These are phyloP conservation scores for Recurvirostra avosetta DNA, from an alignment of 2,113 vertebrate genomes.

Conservation along the genomic window DNA sequence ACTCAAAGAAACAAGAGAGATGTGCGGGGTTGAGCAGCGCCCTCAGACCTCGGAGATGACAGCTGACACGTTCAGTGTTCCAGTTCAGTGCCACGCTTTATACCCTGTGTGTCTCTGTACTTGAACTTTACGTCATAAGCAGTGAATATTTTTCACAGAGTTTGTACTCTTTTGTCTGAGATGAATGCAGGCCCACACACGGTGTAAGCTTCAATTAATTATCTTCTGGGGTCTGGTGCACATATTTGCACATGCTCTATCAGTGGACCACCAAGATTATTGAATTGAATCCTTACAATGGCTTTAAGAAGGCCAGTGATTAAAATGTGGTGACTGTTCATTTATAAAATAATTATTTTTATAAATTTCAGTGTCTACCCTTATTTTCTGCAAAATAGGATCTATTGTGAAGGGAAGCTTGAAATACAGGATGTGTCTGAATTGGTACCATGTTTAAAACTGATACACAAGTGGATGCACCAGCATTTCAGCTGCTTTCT, in stretches of 20 bases:
- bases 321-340: not conserved
- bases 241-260: not conserved
- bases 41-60: not conserved
- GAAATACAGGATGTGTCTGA: not conserved
- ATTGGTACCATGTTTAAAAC: not conserved
- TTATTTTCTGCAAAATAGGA: not conserved
- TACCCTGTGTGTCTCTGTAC: not conserved
- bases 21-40: not conserved
- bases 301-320: not conserved
- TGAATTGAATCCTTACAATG: constrained; percentile 19
- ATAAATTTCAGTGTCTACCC: not conserved
- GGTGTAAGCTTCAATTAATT: constrained; percentile 5
- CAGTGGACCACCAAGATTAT: constrained; percentile 16
- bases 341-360: not conserved
- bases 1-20: not conserved
- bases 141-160: not conserved
- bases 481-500: not conserved
- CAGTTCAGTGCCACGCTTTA: not conserved
- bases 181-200: constrained; percentile 44
- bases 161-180: constrained; percentile 42
- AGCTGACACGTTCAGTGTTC: not conserved
- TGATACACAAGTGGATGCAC: not conserved
- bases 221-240: not conserved
- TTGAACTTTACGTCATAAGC: constrained; percentile 11
- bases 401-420: not conserved